These are phyloP conservation scores for Peucedramus taeniatus DNA, from an alignment of 2,113 vertebrate species.

Conservation along the genomic window DNA sequence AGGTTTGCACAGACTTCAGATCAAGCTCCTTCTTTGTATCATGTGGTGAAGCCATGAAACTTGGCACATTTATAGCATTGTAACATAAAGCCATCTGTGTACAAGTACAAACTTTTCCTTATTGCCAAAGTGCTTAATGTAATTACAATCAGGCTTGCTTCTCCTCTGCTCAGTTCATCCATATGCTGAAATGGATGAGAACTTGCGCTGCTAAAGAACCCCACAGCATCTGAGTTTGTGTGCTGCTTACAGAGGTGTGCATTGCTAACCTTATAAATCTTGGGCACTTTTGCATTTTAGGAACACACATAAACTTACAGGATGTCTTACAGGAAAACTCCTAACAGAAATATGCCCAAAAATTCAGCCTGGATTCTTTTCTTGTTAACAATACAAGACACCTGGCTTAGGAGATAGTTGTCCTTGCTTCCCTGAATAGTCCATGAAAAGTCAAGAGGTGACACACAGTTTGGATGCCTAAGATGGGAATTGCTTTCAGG, in stretches of 20 bases:
- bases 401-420: neutral
- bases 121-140: slow-evolving; percentile 56
- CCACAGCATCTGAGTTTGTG: slow-evolving; percentile 29
- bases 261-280: slow-evolving; percentile 40
- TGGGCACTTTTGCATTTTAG: neutral
- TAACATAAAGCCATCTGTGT: slow-evolving; percentile 61
- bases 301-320: neutral
- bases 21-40: neutral
- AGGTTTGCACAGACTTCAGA: neutral
- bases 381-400: neutral
- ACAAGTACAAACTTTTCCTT: slow-evolving; percentile 55
- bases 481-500: neutral
- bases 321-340: neutral
- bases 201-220: slow-evolving; percentile 50
- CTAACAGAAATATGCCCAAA: slow-evolving; percentile 20
- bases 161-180: slow-evolving; percentile 38
- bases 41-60: slow-evolving; percentile 17
- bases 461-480: neutral
- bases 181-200: slow-evolving; percentile 41
- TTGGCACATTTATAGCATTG: slow-evolving; percentile 53
- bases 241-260: slow-evolving; percentile 30
- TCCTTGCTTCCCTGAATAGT: neutral
- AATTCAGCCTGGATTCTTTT: neutral
- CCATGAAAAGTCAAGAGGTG: neutral
- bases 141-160: slow-evolving; percentile 65